Base-by-base conservation (phyloP, 2,888 invertebrate genomes). In the Salticus scenicus region DNA sequence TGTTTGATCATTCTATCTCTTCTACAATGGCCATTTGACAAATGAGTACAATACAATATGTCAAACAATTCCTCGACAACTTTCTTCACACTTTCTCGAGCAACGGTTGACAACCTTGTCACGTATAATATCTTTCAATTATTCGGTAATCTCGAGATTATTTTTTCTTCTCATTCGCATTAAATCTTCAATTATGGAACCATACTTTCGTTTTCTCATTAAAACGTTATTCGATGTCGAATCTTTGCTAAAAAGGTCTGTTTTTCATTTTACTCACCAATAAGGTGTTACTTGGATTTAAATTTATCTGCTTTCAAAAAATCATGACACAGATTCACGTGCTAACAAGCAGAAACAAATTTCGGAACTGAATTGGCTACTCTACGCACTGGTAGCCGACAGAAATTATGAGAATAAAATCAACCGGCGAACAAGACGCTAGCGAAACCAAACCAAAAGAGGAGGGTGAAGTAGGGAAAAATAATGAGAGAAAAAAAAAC, bases 181-280 rank as follows among this genome's bases (percentile, higher is more conserved):
- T 17, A 67, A 33, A 30, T 81, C 67, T 37, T 73, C 69, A 14
- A 81, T 81, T 12, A 81, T 73, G 28, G 67, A 81, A 81, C 67
- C 80, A 30, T 81, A 73, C 47, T 74, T 81, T 28, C 28, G 51
- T 67, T 81, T 81, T 33, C 47, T 73, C 67, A 66, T 73, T 57
- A 67, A 57, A 33, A 69, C 51, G 14, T 51, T 74, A 37, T 74
- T 81, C 17, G 33, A 74, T 67, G 57, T 67, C 8, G 64, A 67
- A 74, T 81, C 67, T 74, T 81, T 31, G 80, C 73, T 66, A 4
- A 73, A 81, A 20, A 79, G 71, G 0, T 28, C 63, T 57, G 57
- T 17, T 69, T 20, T 76, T 76, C 33, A 76, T 76, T 76, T 51
- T 51, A 27, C 27, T 69, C 47, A 17, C 1, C 24, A 14, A 67